Base-by-base conservation (phyloP, 2,888 invertebrate genomes). In the Chirona hameri region DNA sequence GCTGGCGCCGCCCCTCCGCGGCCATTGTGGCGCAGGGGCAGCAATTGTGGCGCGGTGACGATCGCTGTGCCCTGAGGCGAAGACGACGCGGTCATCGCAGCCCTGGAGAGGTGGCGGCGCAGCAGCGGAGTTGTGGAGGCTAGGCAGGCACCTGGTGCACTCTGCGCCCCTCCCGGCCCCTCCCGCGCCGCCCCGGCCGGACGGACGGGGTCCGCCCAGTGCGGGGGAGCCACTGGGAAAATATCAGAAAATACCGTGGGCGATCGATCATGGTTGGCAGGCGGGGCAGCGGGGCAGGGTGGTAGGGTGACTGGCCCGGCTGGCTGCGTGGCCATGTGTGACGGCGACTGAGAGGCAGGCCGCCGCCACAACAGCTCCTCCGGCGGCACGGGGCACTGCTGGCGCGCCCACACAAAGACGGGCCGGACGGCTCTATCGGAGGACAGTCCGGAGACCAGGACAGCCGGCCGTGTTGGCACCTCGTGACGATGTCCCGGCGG, bases 201-300 rank as follows among this genome's bases (percentile, higher is more conserved):
- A 27, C 29, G n/a, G 69, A 12, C 18, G 31, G 72, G 60, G 60
- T n/a, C n/a, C 7, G 60, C 60, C 39, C 72, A 0, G 72, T 29
- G 31, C 72, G 4, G 39, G 39, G 39, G 76, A 24, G 39, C 24
- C 76, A 24, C 46, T 76, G 76, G 76, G 76, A 76, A 76, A 76
- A 76, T 46, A 76, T 39, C 76, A 76, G 76, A 76, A 46, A 76
- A 76, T 76, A 76, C 76, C 76, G 46, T 39, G 24, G 24, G 24
- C 46, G 21, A 76, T 76, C 76, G 46, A 46, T 76, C 76, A 76
- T 21, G 24, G 9, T 39, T 76, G 76, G 39, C 76, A 46, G 76
- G 39, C 76, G 76, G 76, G 76, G 5, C 76, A 24, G 76, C 1
- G 31, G 31, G 12, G 39, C 52, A 18, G 52, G 48, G 52, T 52